Percentiles rank a stretch among this genome's conserved stretches.
These are phyloP conservation scores for Hippocampus kuda DNA, from an alignment of 2,797 vertebrate genomes.

Conservation along the genomic window DNA sequence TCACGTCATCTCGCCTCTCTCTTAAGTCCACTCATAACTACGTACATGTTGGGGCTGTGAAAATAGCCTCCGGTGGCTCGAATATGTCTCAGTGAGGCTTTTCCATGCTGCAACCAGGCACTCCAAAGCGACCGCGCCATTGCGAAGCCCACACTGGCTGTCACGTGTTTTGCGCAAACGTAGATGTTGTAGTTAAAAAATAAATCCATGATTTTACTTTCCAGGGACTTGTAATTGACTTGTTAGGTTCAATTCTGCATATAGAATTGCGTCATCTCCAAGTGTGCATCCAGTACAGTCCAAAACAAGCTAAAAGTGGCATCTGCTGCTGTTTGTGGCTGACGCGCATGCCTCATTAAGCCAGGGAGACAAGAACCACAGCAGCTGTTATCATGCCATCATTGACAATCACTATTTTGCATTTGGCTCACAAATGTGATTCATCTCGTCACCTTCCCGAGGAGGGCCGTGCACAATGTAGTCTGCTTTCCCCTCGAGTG, in stretches of 20 bases:
- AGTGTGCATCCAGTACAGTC: neutral
- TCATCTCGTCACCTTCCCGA: slow-evolving; percentile 1
- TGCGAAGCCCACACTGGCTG: neutral
- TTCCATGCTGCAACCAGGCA: no score
- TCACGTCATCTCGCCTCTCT: no score
- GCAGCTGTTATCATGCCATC: neutral
- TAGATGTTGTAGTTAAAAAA: no score
- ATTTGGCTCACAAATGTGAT: slow-evolving; percentile 23
- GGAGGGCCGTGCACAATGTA: slow-evolving; percentile 29
- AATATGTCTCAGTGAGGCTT: no score
- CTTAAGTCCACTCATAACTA: no score
- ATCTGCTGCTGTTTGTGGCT: neutral
- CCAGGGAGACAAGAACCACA: neutral
- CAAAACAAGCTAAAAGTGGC: neutral
- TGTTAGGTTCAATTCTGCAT: no score
- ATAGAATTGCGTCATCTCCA: neutral
- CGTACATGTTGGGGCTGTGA: no score
- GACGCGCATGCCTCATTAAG: slow-evolving; percentile 1
- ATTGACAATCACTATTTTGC: slow-evolving; percentile 4
- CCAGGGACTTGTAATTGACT: no score
- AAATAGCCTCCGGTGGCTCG: no score
- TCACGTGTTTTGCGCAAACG: no score
- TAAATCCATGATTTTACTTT: no score
- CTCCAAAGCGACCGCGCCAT: no score
- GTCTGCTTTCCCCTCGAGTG: slow-evolving; percentile 27